These are phyloP conservation scores for Pedetes capensis DNA, from an alignment of 2,113 vertebrate species.

Conservation along the genomic window DNA sequence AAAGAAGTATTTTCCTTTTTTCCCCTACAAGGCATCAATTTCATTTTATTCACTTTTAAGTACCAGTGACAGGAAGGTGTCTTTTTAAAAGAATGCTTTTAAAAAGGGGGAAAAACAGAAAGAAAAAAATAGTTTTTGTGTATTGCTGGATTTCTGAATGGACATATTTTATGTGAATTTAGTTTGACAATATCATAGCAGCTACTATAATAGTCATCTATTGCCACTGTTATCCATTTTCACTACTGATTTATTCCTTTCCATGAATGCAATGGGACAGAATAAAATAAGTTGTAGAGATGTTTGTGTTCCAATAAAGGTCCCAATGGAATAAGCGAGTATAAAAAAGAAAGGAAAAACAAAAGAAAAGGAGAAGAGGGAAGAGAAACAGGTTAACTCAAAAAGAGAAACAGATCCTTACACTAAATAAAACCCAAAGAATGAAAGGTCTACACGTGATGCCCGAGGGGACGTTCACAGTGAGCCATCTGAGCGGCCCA, in stretches of 20 bases:
- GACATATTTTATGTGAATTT: slow-evolving; percentile 67
- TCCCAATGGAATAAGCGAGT: neutral
- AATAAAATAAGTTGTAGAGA: neutral
- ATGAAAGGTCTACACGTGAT: neutral
- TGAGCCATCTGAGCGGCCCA: neutral
- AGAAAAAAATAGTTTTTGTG: slow-evolving; percentile 71
- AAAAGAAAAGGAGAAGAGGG: too few relatives aligned
- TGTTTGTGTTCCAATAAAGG: neutral
- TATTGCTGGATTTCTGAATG: slow-evolving; percentile 68
- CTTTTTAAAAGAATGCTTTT: slow-evolving; percentile 81
- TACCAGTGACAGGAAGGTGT: slow-evolving; percentile 82
- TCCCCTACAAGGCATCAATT: slow-evolving; percentile 80
- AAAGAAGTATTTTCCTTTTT: slow-evolving; percentile 82
- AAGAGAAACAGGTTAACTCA: neutral
- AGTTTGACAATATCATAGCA: slow-evolving; percentile 68
- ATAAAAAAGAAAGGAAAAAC: neutral
- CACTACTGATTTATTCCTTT: slow-evolving; percentile 13
- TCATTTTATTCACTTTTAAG: slow-evolving; percentile 82
- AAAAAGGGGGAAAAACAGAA: slow-evolving; percentile 35
- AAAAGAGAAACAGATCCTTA: neutral
- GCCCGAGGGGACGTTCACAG: neutral
- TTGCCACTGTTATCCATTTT: slow-evolving; percentile 35
- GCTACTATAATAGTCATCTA: slow-evolving; percentile 45
- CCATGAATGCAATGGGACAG: neutral
- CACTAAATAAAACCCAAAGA: neutral